Percentiles rank a stretch among this genome's conserved stretches.
Conservation (phyloP, 2,113 vertebrate species). For the Herpetotheres cachinnans region DNA sequence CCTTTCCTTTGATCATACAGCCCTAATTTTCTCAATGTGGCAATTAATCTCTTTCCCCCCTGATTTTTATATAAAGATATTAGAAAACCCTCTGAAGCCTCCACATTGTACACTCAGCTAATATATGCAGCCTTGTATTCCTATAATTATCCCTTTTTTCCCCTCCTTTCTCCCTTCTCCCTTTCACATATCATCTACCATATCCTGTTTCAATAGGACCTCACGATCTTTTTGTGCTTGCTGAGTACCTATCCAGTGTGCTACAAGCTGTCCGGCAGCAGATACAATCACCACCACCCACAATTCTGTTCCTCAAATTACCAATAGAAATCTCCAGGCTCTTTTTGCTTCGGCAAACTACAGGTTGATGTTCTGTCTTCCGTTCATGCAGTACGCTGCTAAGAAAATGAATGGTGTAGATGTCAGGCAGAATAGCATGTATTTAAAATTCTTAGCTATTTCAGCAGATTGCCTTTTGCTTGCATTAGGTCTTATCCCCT, state of each 20-base stretch:
- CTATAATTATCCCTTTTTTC: background rate
- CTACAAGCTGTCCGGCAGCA: background rate
- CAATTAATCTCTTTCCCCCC: constrained; percentile 8
- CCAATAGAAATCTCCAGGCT: background rate
- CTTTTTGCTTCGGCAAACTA: background rate
- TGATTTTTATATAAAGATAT: constrained; percentile 26
- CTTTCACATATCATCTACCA: background rate
- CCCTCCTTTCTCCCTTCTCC: background rate
- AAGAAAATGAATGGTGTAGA: background rate
- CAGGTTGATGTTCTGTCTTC: background rate
- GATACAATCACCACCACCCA: background rate
- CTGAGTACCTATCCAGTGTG: background rate
- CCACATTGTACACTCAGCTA: background rate
- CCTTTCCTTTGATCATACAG: constrained; percentile 33
- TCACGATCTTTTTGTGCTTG: background rate
- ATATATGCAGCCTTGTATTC: constrained; percentile 4
- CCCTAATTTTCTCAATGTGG: constrained; percentile 35
- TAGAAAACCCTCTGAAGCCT: constrained; percentile 16
- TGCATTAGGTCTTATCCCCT: background rate
- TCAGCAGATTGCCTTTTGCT: background rate
- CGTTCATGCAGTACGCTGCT: background rate
- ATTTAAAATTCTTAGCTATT: background rate
- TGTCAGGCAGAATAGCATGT: background rate
- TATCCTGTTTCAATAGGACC: background rate
- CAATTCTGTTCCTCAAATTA: background rate